phyloP scores from a whole-genome alignment of 2,113 vertebrate genomes.

The Potamarius usumacintae region DNA sequence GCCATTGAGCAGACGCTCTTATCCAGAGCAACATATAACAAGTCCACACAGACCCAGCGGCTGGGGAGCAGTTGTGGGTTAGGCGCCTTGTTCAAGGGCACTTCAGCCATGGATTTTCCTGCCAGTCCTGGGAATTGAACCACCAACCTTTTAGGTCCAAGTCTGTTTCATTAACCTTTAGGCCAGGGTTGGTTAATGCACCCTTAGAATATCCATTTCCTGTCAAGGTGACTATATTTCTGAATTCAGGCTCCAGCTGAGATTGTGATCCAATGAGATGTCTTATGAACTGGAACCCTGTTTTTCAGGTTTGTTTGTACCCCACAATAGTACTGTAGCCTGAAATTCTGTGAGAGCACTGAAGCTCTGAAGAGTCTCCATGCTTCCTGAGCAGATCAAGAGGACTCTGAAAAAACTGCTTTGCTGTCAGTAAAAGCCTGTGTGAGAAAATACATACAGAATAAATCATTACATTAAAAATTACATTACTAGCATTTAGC shows the following conservation, averaged over 20 bases:
- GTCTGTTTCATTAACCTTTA: too few relatives aligned
- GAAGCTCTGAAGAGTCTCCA: slow-evolving; percentile 21
- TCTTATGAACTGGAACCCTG: slow-evolving; percentile 20
- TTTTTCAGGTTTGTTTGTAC: slow-evolving; percentile 41
- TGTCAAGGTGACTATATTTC: not conserved
- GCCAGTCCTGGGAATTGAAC: too few relatives aligned
- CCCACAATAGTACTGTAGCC: slow-evolving; percentile 35
- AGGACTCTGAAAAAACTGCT: slow-evolving; percentile 34
- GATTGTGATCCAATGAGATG: not conserved
- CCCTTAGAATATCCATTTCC: slow-evolving; percentile 11
- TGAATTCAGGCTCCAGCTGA: slow-evolving; percentile 29
- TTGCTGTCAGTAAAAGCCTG: not conserved
- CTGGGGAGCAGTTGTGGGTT: too few relatives aligned
- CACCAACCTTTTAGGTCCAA: too few relatives aligned
- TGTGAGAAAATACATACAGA: not conserved
- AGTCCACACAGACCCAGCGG: too few relatives aligned
- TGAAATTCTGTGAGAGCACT: slow-evolving; percentile 26
- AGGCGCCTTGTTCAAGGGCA: too few relatives aligned
- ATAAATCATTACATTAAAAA: too few relatives aligned
- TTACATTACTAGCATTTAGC: too few relatives aligned
- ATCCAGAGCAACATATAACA: too few relatives aligned
- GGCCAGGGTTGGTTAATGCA: not conserved
- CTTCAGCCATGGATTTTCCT: too few relatives aligned
- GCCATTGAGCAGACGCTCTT: too few relatives aligned
- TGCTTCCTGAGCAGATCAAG: not conserved